Conservation (phyloP, 2,888 invertebrate genomes). For the Erynnis tages region DNA sequence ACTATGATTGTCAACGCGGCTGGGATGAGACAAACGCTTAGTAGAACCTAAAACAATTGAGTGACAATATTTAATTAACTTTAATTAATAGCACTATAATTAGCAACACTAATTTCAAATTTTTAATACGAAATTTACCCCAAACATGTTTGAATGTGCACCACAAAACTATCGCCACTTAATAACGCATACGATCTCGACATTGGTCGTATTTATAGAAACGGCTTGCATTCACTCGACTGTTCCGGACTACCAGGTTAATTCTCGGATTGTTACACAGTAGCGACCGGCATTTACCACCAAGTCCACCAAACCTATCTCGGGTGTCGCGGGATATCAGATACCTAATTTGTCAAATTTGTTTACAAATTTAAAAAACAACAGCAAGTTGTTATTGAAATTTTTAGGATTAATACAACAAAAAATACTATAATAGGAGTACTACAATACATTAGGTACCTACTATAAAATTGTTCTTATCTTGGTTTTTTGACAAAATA, state of each 20-base stretch:
- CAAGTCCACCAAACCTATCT: constrained; percentile 20
- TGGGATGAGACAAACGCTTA: constrained; percentile 46
- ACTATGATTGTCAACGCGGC: constrained; percentile 58
- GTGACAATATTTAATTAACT: too few relatives aligned
- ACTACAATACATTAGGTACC: too few relatives aligned
- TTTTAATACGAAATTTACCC: constrained; percentile 43
- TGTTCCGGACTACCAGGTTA: constrained; percentile 50
- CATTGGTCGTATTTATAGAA: constrained; percentile 63
- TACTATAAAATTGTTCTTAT: too few relatives aligned
- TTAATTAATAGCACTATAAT: too few relatives aligned
- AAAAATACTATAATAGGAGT: too few relatives aligned
- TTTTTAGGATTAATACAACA: too few relatives aligned
- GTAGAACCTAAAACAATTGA: constrained; percentile 33
- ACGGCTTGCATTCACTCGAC: constrained; percentile 61
- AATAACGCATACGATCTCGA: constrained; percentile 45
- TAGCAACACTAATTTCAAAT: background rate
- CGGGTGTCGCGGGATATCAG: constrained; percentile 11
- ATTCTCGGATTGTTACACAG: constrained; percentile 39
- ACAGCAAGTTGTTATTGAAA: too few relatives aligned
- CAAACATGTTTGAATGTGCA: constrained; percentile 52
- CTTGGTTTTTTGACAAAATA: too few relatives aligned
- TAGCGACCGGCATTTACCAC: constrained; percentile 27
- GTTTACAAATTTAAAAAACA: too few relatives aligned
- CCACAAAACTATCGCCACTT: constrained; percentile 53
- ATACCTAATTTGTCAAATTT: background rate